A percentile compares a stretch with the other conserved stretches of the same genome.
These are phyloP conservation scores for Ormia ochracea DNA, from an alignment of 2,888 invertebrate species.

Conservation along the genomic window DNA sequence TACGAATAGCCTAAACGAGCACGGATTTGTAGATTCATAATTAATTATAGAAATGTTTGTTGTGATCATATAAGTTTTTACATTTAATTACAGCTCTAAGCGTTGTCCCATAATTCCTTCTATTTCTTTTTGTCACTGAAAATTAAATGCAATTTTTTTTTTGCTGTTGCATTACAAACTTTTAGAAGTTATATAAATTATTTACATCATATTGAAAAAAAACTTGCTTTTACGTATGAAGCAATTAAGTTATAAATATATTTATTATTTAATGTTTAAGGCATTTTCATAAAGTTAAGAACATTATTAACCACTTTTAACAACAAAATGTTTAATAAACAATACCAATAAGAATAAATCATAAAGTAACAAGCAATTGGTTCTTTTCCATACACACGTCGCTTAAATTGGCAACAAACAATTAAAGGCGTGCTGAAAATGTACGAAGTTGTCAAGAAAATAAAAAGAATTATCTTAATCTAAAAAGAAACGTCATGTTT, in stretches of 20 bases:
- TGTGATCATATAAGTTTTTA: not conserved
- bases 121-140: not conserved
- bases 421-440: conserved; percentile 2
- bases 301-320: not conserved
- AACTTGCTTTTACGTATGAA: conserved; percentile 17
- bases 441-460: not conserved
- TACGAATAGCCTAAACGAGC: too few species aligned
- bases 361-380: not conserved
- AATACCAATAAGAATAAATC: not conserved
- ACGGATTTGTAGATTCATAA: too few species aligned
- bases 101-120: not conserved
- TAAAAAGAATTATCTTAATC: not conserved
- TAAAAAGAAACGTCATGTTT: conserved; percentile 28
- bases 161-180: not conserved
- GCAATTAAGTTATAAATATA: conserved; percentile 24
- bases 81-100: conserved; percentile 1
- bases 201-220: not conserved
- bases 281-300: not conserved
- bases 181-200: not conserved
- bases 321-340: not conserved
- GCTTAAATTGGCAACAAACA: not conserved
- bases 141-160: not conserved
- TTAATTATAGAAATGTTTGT: not conserved
- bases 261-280: conserved; percentile 7
- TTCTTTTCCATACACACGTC: not conserved